A percentile compares a stretch with the other conserved stretches of the same genome.
Conservation (phyloP, 2,113 vertebrate genomes). For the Hippocampus comes region DNA sequence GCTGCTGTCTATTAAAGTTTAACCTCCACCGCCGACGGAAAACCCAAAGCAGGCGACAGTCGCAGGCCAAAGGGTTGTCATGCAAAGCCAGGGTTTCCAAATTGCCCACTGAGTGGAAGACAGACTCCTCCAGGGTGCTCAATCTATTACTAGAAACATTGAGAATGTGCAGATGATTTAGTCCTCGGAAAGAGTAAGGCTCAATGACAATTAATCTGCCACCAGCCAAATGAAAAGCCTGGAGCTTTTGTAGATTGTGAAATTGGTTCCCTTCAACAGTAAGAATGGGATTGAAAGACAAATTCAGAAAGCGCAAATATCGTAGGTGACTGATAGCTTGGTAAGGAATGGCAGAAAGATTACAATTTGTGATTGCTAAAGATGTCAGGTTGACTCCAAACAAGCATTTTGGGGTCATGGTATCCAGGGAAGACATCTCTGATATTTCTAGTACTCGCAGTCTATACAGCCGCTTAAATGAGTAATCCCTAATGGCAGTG, state of each 20-base stretch:
- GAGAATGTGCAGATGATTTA: slow-evolving; percentile 91
- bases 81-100: slow-evolving; percentile 94
- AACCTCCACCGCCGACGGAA: slow-evolving; percentile 94
- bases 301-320: slow-evolving; percentile 91
- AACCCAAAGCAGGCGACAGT: slow-evolving; percentile 96
- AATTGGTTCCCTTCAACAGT: slow-evolving; percentile 90
- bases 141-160: slow-evolving; percentile 92
- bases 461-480: slow-evolving; percentile 91
- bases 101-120: slow-evolving; percentile 95
- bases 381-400: slow-evolving; percentile 95
- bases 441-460: slow-evolving; percentile 91
- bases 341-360: slow-evolving; percentile 87
- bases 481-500: slow-evolving; percentile 89
- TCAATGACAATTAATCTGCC: slow-evolving; percentile 85
- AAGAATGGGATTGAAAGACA: slow-evolving; percentile 94
- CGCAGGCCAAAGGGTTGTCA: slow-evolving; percentile 91
- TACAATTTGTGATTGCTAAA: slow-evolving; percentile 90
- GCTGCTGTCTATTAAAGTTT: slow-evolving; percentile 94
- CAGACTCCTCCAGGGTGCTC: slow-evolving; percentile 90
- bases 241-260: slow-evolving; percentile 88
- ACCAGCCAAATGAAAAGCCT: slow-evolving; percentile 92
- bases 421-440: slow-evolving; percentile 90
- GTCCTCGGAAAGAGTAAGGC: slow-evolving; percentile 91
- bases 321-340: slow-evolving; percentile 91
- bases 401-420: slow-evolving; percentile 90